phyloP scores from a whole-genome alignment of 2,888 invertebrate genomes.

The Ceriagrion tenellum region DNA sequence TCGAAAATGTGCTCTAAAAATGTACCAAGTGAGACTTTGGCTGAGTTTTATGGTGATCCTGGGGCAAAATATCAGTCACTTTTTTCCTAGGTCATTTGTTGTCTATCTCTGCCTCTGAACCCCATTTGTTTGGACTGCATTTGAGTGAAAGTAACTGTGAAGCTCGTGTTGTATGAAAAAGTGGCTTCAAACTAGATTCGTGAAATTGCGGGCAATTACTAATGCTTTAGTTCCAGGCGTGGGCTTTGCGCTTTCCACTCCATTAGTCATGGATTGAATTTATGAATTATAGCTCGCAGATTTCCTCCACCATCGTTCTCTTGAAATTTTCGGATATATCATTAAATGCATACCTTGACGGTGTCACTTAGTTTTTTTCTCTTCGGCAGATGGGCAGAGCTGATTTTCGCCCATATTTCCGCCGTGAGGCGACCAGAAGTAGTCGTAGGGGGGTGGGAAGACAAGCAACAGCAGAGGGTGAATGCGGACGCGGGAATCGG shows the following conservation, averaged over 20 bases:
- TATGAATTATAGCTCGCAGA: not conserved
- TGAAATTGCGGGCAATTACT: not conserved
- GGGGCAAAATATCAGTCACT: no score
- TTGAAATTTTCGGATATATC: not conserved
- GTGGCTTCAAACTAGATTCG: not conserved
- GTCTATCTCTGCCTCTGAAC: no score
- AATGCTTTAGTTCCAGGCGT: not conserved
- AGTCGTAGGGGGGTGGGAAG: not conserved
- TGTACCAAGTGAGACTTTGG: no score
- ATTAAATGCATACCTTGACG: not conserved
- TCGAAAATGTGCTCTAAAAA: no score
- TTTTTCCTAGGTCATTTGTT: no score
- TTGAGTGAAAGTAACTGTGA: not conserved
- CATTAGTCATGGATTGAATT: not conserved
- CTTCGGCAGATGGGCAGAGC: not conserved
- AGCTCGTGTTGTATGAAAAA: not conserved
- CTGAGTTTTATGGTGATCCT: no score
- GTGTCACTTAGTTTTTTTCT: not conserved
- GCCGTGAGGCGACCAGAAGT: not conserved
- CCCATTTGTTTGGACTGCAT: not conserved
- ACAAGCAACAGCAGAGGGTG: not conserved
- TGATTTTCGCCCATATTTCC: not conserved
- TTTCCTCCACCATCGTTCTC: not conserved
- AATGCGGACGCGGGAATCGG: no score
- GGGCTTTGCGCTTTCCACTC: not conserved